Evolutionary conservation across 2,797 vertebrate species (phyloP), one percentile per base, ranked within the genome.

Genomic region (Hypotaenidia okinawae): DNA sequence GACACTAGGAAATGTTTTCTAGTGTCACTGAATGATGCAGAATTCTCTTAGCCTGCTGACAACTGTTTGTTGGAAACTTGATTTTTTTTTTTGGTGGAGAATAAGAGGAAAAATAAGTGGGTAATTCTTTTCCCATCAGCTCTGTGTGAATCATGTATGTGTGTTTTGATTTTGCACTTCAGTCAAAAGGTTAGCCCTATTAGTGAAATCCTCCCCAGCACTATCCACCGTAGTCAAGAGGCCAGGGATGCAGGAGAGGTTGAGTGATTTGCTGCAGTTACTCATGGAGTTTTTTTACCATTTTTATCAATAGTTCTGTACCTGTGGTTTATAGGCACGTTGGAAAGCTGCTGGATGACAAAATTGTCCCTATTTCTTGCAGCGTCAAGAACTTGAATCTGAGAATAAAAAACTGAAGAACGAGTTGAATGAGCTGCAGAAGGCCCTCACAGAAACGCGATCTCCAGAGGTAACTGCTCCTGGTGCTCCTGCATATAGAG

Each of bases 381-480:
- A 99, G 99, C 99, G 99, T 64, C 99, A 99, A 96, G 99, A 99
- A 91, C 98, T 99, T 59, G 99, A 99, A 95, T 99, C 99, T 0
- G 99, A 99, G 98, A 99, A 99, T 96, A 99, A 99, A 98, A 99
- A 99, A 89, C 97, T 99, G 94, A 99, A 99, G 96, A 99, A 99
- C 24, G 97, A 99, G 95, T 97, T 99, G 97, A 98, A 98, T 18
- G 99, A 99, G 96, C 98, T 99, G 94, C 99, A 99, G 86, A 98
- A 98, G 88, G 98, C 99, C 24, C 97, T 99, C 43, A 98, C 98
- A 61, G 98, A 99, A 49, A 97, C 98, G 1, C 96, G 97, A 1
- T 97, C 98, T 10, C 97, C 99, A 3, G 96, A 97, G 17, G 97
- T 98, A 15, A 98, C 98, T 0, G 99, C 98, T 5, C 99, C 99